These are phyloP conservation scores for Anguilla anguilla DNA, from an alignment of 2,797 vertebrate genomes.

Conservation along the genomic window DNA sequence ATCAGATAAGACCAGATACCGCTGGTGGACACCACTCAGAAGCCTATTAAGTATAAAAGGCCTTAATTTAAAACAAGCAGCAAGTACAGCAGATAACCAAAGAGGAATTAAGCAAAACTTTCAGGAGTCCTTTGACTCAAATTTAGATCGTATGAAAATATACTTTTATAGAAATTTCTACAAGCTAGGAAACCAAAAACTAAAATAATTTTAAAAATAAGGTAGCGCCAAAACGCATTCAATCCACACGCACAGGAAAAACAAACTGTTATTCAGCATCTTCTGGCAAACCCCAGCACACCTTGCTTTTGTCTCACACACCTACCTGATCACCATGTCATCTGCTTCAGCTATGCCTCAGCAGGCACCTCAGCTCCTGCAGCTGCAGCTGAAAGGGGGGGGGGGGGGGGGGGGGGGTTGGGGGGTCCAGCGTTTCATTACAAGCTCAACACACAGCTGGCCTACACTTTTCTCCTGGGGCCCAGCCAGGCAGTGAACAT, in stretches of 20 bases:
- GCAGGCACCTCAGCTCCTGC: slow-evolving; percentile 38
- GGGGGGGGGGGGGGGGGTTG: too few relatives aligned
- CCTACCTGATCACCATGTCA: slow-evolving; percentile 12
- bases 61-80: too few relatives aligned
- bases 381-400: background rate
- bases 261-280: background rate
- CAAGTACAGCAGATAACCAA: too few relatives aligned
- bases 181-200: too few relatives aligned
- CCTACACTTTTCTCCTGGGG: background rate
- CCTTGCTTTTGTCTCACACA: background rate
- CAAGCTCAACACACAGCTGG: background rate
- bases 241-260: background rate
- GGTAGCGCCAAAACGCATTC: background rate
- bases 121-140: too few relatives aligned
- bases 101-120: too few relatives aligned
- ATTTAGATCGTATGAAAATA: too few relatives aligned
- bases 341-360: slow-evolving; percentile 35
- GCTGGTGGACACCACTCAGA: too few relatives aligned
- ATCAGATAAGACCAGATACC: too few relatives aligned
- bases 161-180: too few relatives aligned
- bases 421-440: background rate
- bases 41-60: background rate
- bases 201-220: background rate
- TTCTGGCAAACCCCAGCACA: background rate
- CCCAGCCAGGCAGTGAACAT: background rate